These are phyloP conservation scores for Calephelis virginiensis DNA, from an alignment of 1,140 invertebrate genomes.

Conservation along the genomic window DNA sequence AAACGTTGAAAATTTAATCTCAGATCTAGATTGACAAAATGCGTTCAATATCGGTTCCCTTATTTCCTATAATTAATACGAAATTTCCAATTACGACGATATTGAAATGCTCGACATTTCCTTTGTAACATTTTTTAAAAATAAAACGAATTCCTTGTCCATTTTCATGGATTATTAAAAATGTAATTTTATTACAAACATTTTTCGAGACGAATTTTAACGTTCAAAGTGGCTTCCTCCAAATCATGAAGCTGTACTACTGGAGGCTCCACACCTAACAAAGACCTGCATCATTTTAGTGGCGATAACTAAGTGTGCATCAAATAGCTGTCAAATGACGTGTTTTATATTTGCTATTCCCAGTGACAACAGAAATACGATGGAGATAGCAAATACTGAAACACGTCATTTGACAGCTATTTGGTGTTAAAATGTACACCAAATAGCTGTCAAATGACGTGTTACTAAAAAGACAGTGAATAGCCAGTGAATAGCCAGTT, in stretches of 20 bases:
- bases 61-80: constrained; percentile 6
- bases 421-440: too few relatives aligned
- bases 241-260: not conserved
- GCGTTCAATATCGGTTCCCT: not conserved
- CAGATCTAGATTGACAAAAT: not conserved
- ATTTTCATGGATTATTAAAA: constrained; percentile 5
- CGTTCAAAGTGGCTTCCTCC: not conserved
- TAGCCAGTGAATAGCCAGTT: too few relatives aligned
- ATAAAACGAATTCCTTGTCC: constrained; percentile 1
- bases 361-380: too few relatives aligned
- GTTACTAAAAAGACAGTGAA: too few relatives aligned
- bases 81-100: constrained; percentile 4
- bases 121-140: constrained; percentile 2
- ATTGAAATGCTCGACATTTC: constrained; percentile 7
- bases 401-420: too few relatives aligned
- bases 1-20: not conserved
- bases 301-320: too few relatives aligned
- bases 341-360: too few relatives aligned
- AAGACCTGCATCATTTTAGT: too few relatives aligned
- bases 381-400: too few relatives aligned
- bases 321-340: too few relatives aligned
- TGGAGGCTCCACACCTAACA: too few relatives aligned
- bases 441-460: too few relatives aligned
- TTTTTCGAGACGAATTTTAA: not conserved
- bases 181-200: not conserved